Evolutionary conservation across 1,140 invertebrate genomes (phyloP), one percentile per base, ranked within the genome.

Genomic region (Bilobella aurantiaca): DNA sequence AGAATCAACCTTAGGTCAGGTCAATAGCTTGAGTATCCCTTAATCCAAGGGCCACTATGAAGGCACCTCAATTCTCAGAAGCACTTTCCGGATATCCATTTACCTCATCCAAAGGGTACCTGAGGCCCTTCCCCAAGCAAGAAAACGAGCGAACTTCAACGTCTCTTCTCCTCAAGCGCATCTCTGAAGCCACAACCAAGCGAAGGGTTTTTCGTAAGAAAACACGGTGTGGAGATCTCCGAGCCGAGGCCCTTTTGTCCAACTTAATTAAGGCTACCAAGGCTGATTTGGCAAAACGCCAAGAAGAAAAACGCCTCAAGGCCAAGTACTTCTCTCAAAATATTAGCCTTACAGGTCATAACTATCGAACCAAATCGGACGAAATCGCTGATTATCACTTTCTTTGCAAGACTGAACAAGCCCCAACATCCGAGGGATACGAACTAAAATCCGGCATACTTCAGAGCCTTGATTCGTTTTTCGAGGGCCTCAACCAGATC

Each of bases 401-500:
- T 62, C 46, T 32, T 56, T 56, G 46, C 47, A 58, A 53, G 30
- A 31, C 21, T 37, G 34, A 28, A 30, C 27, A 28, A 34, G n/a
- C 8, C 21, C 16, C 21, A 12, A 31, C 16, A 27, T 25, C 16
- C 12, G 42, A 18, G 18, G 67, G 66, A 32, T 64, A 69, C 25
- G 30, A 66, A 23, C 37, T 71, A 27, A 53, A 66, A 64, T 60
- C 25, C 21, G 68, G 66, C 42, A 30, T 71, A 21, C n/a, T n/a
- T n/a, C 56, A 66, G 27, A 71, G 64, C 29, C 34, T 71, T 29
- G 69, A 71, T 58, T 66, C 64, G 18, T 71, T 71, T 63, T 71
- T 71, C 56, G 56, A 66, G 32, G 60, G 67, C 27, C 58, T 71
- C 30, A 71, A 68, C 63, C 27, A 62, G 27, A 56, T 71, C 23